Percentiles rank a stretch among this genome's conserved stretches.
phyloP scores from a whole-genome alignment of 1,140 invertebrate genomes.

The Babylonia areolata region DNA sequence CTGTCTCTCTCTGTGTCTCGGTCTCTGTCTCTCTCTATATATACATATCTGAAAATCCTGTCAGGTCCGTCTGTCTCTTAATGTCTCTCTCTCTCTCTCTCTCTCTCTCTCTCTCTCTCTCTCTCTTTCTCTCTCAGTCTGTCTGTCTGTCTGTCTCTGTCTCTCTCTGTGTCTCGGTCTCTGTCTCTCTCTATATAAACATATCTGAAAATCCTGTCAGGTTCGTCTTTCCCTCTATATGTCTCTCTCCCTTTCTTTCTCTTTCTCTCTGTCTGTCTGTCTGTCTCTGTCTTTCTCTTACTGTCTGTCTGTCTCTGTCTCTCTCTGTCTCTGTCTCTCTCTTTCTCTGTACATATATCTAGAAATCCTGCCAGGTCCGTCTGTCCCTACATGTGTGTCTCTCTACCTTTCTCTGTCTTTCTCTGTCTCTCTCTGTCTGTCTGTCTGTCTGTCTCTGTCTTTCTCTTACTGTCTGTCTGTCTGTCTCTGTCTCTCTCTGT shows the following conservation, averaged over 20 bases:
- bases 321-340: background rate
- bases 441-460: background rate
- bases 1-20: too few species aligned
- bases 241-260: background rate
- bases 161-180: background rate
- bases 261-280: conserved; percentile 9
- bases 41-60: too few species aligned
- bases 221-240: background rate
- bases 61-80: too few species aligned
- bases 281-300: too few species aligned
- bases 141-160: background rate
- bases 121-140: too few species aligned
- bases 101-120: too few species aligned
- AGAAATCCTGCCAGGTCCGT: background rate
- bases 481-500: background rate
- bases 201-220: background rate
- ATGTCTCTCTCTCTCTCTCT: too few species aligned
- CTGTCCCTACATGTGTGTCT: background rate
- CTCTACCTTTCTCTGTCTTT: background rate
- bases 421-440: background rate
- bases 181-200: background rate
- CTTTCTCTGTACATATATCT: background rate
- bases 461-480: background rate
- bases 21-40: too few species aligned
- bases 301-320: too few species aligned